Evolutionary conservation across 2,888 invertebrate species (phyloP).

Genomic region (Yponomeuta evonymella): DNA sequence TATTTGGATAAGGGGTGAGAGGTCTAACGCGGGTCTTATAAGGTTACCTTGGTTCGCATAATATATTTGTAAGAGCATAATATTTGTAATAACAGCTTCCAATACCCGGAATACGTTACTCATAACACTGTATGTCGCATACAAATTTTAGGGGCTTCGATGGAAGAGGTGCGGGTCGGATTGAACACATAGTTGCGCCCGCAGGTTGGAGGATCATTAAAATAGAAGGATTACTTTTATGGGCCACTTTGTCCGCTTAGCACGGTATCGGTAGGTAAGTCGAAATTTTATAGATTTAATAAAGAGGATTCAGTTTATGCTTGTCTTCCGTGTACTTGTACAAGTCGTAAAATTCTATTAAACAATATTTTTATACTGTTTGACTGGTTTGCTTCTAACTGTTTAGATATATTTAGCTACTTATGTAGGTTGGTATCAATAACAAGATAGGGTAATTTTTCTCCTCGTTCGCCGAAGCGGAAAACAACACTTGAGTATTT

Average conservation of each 20-base stretch:
- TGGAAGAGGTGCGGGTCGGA: conserved; percentile 36
- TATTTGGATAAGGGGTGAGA: background rate
- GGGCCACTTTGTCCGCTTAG: conserved; percentile 63
- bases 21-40: background rate
- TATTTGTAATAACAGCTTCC: conserved; percentile 12
- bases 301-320: conserved; percentile 71
- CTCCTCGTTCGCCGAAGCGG: background rate
- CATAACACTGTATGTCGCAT: conserved; percentile 26
- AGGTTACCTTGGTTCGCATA: background rate
- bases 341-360: conserved; percentile 30
- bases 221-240: conserved; percentile 74
- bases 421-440: no score
- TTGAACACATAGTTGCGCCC: conserved; percentile 66
- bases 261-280: conserved; percentile 58
- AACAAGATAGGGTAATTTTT: background rate
- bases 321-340: conserved; percentile 66
- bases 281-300: conserved; percentile 68
- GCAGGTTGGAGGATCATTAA: conserved; percentile 68
- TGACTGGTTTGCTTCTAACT: background rate
- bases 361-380: background rate
- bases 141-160: conserved; percentile 34
- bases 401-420: no score
- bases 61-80: conserved; percentile 46
- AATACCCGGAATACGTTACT: conserved; percentile 10
- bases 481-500: background rate